Conservation (phyloP, 2,113 vertebrate genomes). For the Thryonomys swinderianus region DNA sequence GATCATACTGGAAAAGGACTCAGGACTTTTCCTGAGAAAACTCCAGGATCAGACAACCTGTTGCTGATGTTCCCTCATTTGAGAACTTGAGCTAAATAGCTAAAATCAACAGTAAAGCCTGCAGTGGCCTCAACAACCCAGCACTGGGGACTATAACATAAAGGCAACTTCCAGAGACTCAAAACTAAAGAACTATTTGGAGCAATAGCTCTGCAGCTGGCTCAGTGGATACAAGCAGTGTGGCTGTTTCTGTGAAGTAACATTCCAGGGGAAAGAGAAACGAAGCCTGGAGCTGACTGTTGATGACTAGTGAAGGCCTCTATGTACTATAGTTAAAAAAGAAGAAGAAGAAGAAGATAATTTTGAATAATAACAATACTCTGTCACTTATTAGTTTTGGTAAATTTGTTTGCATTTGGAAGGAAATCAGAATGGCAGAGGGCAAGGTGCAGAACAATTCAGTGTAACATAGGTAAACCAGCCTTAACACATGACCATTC, state of each 20-base stretch:
- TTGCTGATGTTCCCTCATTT: background rate
- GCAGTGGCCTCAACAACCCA: background rate
- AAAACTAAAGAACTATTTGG: conserved; percentile 11
- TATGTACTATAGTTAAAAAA: conserved; percentile 20
- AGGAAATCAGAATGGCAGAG: conserved; percentile 8
- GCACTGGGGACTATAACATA: background rate
- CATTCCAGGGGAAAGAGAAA: conserved; percentile 52
- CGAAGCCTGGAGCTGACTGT: background rate
- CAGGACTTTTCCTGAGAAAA: background rate
- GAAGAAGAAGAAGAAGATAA: background rate
- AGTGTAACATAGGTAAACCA: background rate
- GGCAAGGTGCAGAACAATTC: conserved; percentile 1
- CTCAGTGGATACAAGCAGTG: background rate
- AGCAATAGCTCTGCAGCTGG: conserved; percentile 24
- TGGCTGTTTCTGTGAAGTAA: conserved; percentile 41
- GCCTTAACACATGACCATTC: conserved; percentile 38
- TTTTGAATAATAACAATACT: background rate
- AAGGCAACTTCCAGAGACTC: conserved; percentile 36
- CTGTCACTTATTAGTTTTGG: conserved; percentile 42
- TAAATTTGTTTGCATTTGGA: conserved; percentile 33
- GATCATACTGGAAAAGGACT: too few relatives aligned
- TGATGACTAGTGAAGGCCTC: conserved; percentile 16
- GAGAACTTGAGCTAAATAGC: background rate
- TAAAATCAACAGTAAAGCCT: conserved; percentile 39
- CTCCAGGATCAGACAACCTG: background rate